Evolutionary conservation across 1,140 invertebrate species (phyloP).

Genomic region (Bombus impatiens): DNA sequence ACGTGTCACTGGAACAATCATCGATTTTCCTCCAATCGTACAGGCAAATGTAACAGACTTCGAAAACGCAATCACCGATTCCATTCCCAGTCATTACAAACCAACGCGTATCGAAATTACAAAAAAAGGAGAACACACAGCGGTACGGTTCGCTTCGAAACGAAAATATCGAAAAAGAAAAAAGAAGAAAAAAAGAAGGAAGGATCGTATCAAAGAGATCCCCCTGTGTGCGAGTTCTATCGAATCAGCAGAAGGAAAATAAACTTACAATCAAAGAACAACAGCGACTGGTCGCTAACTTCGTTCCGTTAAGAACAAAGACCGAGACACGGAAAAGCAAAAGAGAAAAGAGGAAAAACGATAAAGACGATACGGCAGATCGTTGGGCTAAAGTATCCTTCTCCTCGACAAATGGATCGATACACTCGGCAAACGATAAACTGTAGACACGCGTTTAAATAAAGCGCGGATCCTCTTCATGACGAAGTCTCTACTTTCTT

Average conservation of each 20-base stretch:
- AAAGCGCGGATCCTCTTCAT: constrained; percentile 24
- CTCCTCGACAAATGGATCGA: constrained; percentile 23
- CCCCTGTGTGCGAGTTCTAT: not conserved
- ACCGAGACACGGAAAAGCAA: not conserved
- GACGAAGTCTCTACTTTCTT: not conserved
- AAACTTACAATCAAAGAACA: constrained; percentile 49
- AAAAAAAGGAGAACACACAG: not conserved
- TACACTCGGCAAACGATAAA: constrained; percentile 42
- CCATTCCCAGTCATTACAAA: not conserved
- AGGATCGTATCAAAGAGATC: constrained; percentile 12
- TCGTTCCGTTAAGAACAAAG: not conserved
- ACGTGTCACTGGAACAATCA: constrained; percentile 9
- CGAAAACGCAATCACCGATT: not conserved
- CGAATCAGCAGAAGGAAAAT: constrained; percentile 40
- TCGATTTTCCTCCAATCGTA: not conserved
- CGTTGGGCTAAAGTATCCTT: too few relatives aligned
- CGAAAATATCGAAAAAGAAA: not conserved
- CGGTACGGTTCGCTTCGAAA: too few relatives aligned
- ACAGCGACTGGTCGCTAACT: constrained; percentile 9
- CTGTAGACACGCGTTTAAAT: constrained; percentile 42
- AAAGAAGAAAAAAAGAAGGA: not conserved
- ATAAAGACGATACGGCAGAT: not conserved
- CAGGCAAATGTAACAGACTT: not conserved
- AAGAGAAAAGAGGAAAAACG: not conserved
- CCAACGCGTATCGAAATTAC: not conserved